A percentile compares a stretch with the other conserved stretches of the same genome.
Conservation (phyloP, 1,140 invertebrate genomes). For the Saccostrea glomerata region DNA sequence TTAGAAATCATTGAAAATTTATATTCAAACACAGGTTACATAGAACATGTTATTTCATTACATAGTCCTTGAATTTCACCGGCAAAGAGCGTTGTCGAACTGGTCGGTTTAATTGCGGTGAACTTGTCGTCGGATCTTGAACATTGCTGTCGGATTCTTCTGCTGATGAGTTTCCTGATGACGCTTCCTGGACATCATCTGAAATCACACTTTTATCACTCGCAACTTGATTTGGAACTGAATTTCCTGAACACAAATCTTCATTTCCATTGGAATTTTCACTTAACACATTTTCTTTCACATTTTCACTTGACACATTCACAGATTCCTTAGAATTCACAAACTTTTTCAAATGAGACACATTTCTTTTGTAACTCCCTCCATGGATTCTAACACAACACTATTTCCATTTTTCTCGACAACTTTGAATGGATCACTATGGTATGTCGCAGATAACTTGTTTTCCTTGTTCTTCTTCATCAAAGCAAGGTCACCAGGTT, state of each 20-base stretch:
- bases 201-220: not conserved
- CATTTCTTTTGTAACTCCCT: not conserved
- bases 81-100: not conserved
- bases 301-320: not conserved
- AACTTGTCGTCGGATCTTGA: not conserved
- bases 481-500: not conserved
- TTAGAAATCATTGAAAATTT: no score
- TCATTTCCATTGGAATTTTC: not conserved
- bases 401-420: not conserved
- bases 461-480: not conserved
- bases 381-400: not conserved
- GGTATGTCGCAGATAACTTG: not conserved
- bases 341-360: conserved; percentile 9
- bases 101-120: not conserved
- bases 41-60: not conserved
- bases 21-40: not conserved
- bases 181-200: not conserved
- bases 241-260: not conserved
- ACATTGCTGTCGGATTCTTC: not conserved
- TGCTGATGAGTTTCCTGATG: not conserved
- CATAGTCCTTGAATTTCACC: not conserved
- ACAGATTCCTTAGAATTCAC: not conserved
- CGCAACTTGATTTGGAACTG: no score
- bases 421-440: not conserved
- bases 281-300: not conserved